Percentiles rank a stretch among this genome's conserved stretches.
phyloP scores from a whole-genome alignment of 2,113 vertebrate genomes.

The Scytalopus superciliaris region DNA sequence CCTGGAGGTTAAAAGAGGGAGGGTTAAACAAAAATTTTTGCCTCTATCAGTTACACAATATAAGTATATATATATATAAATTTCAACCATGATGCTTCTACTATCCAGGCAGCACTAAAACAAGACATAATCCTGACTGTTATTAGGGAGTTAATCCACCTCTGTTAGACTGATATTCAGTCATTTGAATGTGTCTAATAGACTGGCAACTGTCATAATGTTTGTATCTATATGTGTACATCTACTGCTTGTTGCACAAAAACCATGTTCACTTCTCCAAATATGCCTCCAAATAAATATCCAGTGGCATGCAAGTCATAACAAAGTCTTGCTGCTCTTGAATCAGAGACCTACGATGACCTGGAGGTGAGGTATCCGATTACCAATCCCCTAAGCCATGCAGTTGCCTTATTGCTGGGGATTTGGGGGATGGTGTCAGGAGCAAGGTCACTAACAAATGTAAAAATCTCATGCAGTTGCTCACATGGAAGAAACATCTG shows the following conservation, averaged over 20 bases:
- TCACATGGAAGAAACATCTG: rapidly evolving
- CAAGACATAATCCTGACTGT: not conserved
- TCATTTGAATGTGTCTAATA: not conserved
- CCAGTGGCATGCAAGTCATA: not conserved
- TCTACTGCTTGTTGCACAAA: not conserved
- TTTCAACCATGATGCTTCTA: not conserved
- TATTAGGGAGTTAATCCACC: not conserved
- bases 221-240: not conserved
- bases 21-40: not conserved
- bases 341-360: slow-evolving; percentile 28
- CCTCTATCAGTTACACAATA: not conserved
- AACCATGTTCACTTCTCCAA: not conserved
- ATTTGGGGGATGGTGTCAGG: slow-evolving; percentile 41
- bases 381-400: slow-evolving; percentile 51
- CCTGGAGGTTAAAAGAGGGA: not conserved
- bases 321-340: not conserved
- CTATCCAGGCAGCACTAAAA: not conserved
- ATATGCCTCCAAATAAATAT: not conserved
- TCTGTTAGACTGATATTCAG: not conserved
- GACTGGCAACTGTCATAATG: slow-evolving; percentile 18
- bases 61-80: not conserved
- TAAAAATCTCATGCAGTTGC: not conserved
- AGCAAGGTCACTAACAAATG: not conserved
- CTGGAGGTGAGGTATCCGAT: slow-evolving; percentile 41
- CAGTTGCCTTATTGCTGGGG: slow-evolving; percentile 29